These are phyloP conservation scores for Lethrus apterus DNA, from an alignment of 1,140 invertebrate species.

Conservation along the genomic window DNA sequence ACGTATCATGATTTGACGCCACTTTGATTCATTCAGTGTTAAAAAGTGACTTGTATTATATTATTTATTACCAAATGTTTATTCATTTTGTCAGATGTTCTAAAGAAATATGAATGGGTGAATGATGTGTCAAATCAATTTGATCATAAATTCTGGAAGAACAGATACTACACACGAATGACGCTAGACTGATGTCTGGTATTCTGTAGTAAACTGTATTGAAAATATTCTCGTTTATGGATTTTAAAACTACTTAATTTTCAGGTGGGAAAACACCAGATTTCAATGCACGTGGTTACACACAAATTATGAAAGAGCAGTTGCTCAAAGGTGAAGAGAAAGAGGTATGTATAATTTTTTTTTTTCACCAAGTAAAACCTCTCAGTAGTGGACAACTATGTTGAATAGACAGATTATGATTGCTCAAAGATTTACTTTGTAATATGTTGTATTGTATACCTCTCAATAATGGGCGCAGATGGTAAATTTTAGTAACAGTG, in stretches of 20 bases:
- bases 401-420: no score
- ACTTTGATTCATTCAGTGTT: slow-evolving; percentile 8
- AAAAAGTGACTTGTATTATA: no score
- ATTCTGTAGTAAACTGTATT: slow-evolving; percentile 12
- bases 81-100: no score
- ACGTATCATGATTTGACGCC: slow-evolving; percentile 38
- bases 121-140: no score
- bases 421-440: no score
- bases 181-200: slow-evolving; percentile 7
- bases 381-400: no score
- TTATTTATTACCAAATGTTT: no score
- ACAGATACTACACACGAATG: slow-evolving; percentile 18
- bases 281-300: slow-evolving; percentile 85
- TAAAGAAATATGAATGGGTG: no score
- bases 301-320: slow-evolving; percentile 96
- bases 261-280: slow-evolving; percentile 98
- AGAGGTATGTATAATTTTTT: slow-evolving; percentile 55
- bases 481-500: no score
- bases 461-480: no score
- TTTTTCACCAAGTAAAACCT: no score
- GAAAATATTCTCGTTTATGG: slow-evolving; percentile 11
- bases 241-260: slow-evolving; percentile 46
- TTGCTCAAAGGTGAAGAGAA: slow-evolving; percentile 80
- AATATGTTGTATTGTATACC: no score
- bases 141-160: slow-evolving; percentile 10